Evolutionary conservation across 1,140 invertebrate genomes (phyloP), one percentile per base, ranked within the genome.

Genomic region (Drosophila ogumai): DNA sequence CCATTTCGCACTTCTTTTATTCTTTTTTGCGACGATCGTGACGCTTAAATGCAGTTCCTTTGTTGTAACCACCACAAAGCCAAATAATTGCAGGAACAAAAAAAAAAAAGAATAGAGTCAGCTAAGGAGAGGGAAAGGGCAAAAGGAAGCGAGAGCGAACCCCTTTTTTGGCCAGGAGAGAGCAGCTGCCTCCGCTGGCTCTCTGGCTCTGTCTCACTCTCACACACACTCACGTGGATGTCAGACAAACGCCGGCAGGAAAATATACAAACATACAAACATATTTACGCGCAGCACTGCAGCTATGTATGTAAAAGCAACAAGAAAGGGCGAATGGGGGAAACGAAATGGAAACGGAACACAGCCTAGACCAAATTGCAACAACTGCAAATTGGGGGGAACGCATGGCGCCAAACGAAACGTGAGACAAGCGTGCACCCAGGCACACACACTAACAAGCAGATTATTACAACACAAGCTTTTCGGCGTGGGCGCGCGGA

Each of bases 391-490:
- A 73, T 63, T 74, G 65, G 74, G 74, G 74, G 74, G 74, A 77
- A 77, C 74, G 74, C 74, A 77, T 68, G 74, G 74, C 74, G 74
- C 74, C 55, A 77, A 77, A 68, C 76, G 75, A 78, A 78, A 78
- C 75, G 52, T 71, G 65, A 69, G 75, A 55, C 61, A 47, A 49
- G 32, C 55, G 49, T 73, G 64, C 43, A 55, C 65, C 40, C 61
- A 49, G 31, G 25, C 17, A 32, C 61, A 22, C 25, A 65, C 17
- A 44, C 36, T 22, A 10, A 44, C 61, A 43, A 38, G 41, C 25
- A 38, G 41, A 73, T 72, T 56, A 71, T 58, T 52, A 74, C 68
- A 74, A 72, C 55, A 72, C 68, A 49, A 74, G 55, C 54, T 52
- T 63, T 34, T 60, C 7, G 44, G 47, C 19, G 38, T 47, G 74